Base-by-base conservation (phyloP, 2,888 invertebrate species). In the Amphipoea oculea region DNA sequence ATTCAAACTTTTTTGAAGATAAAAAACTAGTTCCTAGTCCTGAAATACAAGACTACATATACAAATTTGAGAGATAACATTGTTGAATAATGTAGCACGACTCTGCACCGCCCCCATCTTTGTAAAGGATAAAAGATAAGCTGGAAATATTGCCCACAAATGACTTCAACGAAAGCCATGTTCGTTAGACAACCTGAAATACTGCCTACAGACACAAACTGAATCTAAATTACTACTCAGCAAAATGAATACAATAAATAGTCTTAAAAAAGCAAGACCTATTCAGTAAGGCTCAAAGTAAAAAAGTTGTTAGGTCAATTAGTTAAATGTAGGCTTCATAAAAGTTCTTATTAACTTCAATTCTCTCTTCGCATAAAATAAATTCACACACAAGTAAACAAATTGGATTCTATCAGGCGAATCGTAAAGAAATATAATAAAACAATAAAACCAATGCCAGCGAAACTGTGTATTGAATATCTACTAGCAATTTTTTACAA, bases 61-160 rank as follows among this genome's bases (percentile, higher is more conserved):
- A n/a, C 57, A 57, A 57, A 62, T 83, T 60, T 74, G 48, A 40
- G 62, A 83, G 45, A 73, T 86, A 86, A 84, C 65, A 62, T 67
- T 84, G 79, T 83, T 78, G 72, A 79, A 86, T 76, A 83, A 73
- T 79, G 84, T 79, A 73, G 29, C 62, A 57, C 29, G 68, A 72
- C 51, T 71, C 63, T 74, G 72, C 45, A 45, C 29, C 68, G 54
- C 20, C 40, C 45, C 45, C 42, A 54, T 71, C 57, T 73, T 77
- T 86, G 62, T 74, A 60, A 82, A 66, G 29, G 66, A 51, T 66
- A 60, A 36, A 48, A 73, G 87, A 83, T 86, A 86, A 84, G 68
- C 65, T 68, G 11, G 81, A 81, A 87, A 78, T 87, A 85, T 81
- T 77, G 76, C 66, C 42, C 54, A 23, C 42, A 71, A 85, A 85